These are phyloP conservation scores for Allolobophora icterica DNA, from an alignment of 2,888 invertebrate genomes.

Conservation along the genomic window DNA sequence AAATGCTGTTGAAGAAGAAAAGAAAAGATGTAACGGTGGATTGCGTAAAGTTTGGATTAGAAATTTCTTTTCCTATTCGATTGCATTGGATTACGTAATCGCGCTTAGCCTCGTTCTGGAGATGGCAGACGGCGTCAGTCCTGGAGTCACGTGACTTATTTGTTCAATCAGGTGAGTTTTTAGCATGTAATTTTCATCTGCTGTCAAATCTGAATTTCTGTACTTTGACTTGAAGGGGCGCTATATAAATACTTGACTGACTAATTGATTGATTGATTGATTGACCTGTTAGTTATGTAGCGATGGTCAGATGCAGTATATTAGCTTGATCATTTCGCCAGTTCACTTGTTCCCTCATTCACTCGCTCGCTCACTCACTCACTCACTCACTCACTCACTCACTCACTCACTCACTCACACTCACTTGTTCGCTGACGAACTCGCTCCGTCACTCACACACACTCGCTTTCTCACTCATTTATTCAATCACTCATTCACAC, in stretches of 20 bases:
- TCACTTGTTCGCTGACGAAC: background rate
- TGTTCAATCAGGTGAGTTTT: background rate
- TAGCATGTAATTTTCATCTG: no score
- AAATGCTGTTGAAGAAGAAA: no score
- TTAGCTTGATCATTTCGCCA: no score
- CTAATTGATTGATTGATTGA: no score
- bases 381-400: background rate
- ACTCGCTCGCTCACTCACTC: background rate
- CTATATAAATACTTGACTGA: no score
- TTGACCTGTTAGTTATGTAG: no score
- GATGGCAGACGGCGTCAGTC: background rate
- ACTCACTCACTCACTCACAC: background rate
- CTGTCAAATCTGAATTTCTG: background rate
- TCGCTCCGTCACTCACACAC: background rate
- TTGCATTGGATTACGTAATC: background rate
- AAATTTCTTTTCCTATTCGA: background rate
- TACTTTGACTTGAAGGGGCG: background rate
- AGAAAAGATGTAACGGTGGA: no score
- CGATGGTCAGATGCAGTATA: background rate
- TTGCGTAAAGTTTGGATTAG: background rate
- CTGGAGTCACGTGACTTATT: background rate
- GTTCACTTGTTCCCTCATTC: no score
- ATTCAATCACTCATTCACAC: no score
- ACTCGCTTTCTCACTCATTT: background rate
- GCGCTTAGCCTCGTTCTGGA: background rate